Evolutionary conservation across 2,797 vertebrate genomes (phyloP), one percentile per base, ranked within the genome.

Genomic region (Anabas testudineus): DNA sequence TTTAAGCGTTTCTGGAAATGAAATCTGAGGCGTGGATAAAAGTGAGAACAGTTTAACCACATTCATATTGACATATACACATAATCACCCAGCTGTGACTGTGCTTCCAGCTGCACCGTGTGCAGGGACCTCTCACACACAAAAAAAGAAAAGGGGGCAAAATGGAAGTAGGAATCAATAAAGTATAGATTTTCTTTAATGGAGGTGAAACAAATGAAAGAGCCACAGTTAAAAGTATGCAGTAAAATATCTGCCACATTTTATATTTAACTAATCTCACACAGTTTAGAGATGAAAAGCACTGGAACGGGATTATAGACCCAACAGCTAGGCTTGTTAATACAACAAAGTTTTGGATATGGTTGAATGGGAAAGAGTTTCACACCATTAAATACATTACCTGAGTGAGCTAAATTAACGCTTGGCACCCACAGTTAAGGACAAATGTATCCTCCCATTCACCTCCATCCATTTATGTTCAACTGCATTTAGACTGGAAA

Each of bases 131-230:
- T 57, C 46, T 49, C 56, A 49, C n/a, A n/a, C n/a, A n/a, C n/a
- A n/a, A n/a, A n/a, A n/a, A n/a, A n/a, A n/a, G 14, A 19, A 43
- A 78, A 76, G 59, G 61, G 71, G 49, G 36, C 24, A 65, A 76
- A 82, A 70, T 73, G 74, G 54, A 54, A 49, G 60, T 22, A 39
- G 49, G 21, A 19, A 77, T 87, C 88, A 69, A 87, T 89, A 43
- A 67, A 59, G 26, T 58, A 91, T 92, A 70, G 85, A 91, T 89
- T 82, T 69, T 39, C 72, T 80, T 61, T 86, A 87, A 92, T 85
- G 65, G 76, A 65, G 46, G 57, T 34, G n/a, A 78, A 76, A 58
- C 54, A 63, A 87, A 72, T 74, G 43, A 72, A 80, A 61, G 19
- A 8, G 41, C 48, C 10, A 4, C 7, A 24, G 68, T 67, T 64